Evolutionary conservation across 1,140 invertebrate species (phyloP).

Genomic region (Zeugodacus cucurbitae): DNA sequence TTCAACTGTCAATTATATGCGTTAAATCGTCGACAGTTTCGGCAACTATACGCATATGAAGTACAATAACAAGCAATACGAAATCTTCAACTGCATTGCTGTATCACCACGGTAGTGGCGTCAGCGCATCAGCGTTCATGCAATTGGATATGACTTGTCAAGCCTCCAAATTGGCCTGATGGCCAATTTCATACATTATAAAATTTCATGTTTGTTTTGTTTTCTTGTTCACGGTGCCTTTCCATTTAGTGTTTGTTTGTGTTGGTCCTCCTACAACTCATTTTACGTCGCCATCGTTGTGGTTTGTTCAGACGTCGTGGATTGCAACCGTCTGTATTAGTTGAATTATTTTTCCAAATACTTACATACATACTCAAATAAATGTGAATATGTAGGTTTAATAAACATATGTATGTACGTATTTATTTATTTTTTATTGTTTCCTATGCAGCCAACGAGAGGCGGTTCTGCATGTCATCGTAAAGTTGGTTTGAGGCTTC

Average conservation of each 20-base stretch:
- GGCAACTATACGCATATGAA: not conserved
- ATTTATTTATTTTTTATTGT: not conserved
- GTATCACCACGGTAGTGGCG: not conserved
- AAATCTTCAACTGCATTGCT: not conserved
- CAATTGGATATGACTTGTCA: not conserved
- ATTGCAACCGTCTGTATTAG: not conserved
- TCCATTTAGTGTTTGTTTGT: slow-evolving; percentile 22
- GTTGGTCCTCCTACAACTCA: slow-evolving; percentile 3
- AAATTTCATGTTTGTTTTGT: slow-evolving; percentile 18
- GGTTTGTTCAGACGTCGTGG: not conserved
- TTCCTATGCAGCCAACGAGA: slow-evolving; percentile 47
- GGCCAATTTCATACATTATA: slow-evolving; percentile 30
- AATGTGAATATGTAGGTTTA: not conserved
- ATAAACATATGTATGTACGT: not conserved
- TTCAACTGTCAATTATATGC: slow-evolving; percentile 42
- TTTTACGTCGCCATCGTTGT: slow-evolving; percentile 29
- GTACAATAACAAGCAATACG: not conserved
- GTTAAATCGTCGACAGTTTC: slow-evolving; percentile 50
- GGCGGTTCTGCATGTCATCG: slow-evolving; percentile 65
- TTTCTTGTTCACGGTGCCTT: slow-evolving; percentile 7
- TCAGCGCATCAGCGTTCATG: not conserved
- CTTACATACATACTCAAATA: not conserved
- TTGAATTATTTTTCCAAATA: not conserved
- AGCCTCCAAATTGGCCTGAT: not conserved
- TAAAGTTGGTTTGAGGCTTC: slow-evolving; percentile 61